phyloP scores from a whole-genome alignment of 2,888 invertebrate species.

The Allygus modestus region DNA sequence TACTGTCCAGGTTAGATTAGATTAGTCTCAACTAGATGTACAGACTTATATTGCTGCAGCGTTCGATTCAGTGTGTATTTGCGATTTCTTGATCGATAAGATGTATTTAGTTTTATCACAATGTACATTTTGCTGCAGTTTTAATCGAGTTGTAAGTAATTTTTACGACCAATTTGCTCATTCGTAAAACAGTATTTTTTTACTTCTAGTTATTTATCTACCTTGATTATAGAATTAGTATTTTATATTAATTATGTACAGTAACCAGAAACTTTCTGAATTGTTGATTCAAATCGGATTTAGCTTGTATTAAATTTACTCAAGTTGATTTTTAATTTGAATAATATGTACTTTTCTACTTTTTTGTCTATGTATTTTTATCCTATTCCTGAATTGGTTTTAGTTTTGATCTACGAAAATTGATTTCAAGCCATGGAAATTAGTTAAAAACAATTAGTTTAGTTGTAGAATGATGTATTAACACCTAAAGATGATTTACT shows the following conservation, averaged over 20 bases:
- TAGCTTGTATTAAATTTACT: too few relatives aligned
- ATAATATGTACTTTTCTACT: too few relatives aligned
- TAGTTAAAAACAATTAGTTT: too few relatives aligned
- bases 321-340: too few relatives aligned
- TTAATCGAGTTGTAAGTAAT: background rate
- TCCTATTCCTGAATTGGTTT: too few relatives aligned
- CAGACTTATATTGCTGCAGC: constrained; percentile 12
- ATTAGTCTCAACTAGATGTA: constrained; percentile 22
- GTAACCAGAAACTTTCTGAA: too few relatives aligned
- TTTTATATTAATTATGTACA: constrained; percentile 36
- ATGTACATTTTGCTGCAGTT: constrained; percentile 18
- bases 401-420: too few relatives aligned
- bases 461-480: too few relatives aligned
- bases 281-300: too few relatives aligned
- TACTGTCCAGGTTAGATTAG: constrained; percentile 3
- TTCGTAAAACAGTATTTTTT: constrained; percentile 33
- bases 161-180: constrained; percentile 35
- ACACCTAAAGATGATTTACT: too few relatives aligned
- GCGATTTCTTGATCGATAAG: constrained; percentile 1
- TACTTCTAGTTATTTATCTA: constrained; percentile 33
- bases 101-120: background rate
- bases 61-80: background rate
- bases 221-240: constrained; percentile 10
- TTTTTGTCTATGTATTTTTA: too few relatives aligned
- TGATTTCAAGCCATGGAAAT: too few relatives aligned